These are phyloP conservation scores for Vombatus ursinus DNA, from an alignment of 2,113 vertebrate species.

Conservation along the genomic window DNA sequence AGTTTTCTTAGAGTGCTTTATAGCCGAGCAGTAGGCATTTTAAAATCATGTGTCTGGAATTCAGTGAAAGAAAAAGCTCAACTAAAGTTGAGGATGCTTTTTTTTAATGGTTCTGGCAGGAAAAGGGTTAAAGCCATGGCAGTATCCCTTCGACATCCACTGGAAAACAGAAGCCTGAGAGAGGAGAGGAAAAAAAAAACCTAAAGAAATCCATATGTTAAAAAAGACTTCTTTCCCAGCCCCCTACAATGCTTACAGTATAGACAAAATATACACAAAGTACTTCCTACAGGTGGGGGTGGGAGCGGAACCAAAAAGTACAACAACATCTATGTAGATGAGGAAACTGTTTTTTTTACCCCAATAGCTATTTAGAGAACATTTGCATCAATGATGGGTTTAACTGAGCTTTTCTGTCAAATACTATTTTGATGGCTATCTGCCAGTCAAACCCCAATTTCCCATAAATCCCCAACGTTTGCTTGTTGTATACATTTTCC, in stretches of 20 bases:
- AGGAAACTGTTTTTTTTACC: not conserved
- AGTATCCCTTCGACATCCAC: not conserved
- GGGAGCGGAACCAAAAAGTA: not conserved
- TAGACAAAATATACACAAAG: not conserved
- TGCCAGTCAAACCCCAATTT: not conserved
- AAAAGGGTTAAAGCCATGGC: not conserved
- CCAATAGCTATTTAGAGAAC: not conserved
- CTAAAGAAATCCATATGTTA: constrained; percentile 1
- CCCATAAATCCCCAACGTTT: not conserved
- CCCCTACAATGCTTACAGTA: not conserved
- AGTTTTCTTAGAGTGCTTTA: not conserved
- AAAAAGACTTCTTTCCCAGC: not conserved
- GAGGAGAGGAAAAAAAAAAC: not conserved
- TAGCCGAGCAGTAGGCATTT: not conserved
- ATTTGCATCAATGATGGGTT: not conserved
- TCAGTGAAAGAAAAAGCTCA: constrained; percentile 42
- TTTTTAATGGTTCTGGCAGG: not conserved
- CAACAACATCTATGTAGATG: not conserved
- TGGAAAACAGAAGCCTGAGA: not conserved
- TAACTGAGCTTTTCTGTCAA: not conserved
- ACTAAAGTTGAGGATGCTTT: not conserved
- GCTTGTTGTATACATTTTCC: not conserved
- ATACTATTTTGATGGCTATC: not conserved
- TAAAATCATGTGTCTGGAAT: constrained; percentile 32
- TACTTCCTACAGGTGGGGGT: not conserved